These are phyloP conservation scores for Lumbricus terrestris DNA, from an alignment of 2,888 invertebrate genomes.

Conservation along the genomic window DNA sequence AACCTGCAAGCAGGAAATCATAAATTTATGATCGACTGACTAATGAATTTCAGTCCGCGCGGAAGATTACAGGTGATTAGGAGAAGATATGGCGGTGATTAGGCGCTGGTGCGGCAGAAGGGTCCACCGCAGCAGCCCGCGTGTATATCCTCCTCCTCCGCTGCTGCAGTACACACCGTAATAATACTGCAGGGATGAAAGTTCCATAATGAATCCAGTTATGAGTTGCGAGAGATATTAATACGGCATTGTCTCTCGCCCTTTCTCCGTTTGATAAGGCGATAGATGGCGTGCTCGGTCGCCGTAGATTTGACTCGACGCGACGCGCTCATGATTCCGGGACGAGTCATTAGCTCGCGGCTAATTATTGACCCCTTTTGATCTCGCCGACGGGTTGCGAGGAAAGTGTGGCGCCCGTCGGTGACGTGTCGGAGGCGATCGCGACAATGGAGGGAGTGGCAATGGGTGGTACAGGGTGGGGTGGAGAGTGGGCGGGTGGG, in stretches of 20 bases:
- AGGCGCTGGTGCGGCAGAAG: background rate
- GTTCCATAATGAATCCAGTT: background rate
- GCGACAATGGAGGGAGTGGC: background rate
- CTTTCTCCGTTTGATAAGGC: background rate
- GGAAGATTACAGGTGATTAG: background rate
- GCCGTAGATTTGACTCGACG: constrained; percentile 7
- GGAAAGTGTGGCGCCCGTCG: background rate
- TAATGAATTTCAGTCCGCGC: background rate
- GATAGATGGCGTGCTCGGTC: background rate
- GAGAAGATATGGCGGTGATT: background rate
- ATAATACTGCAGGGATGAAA: too few relatives aligned
- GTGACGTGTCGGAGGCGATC: constrained; percentile 6
- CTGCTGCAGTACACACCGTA: too few relatives aligned
- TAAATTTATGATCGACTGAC: background rate
- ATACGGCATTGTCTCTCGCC: background rate
- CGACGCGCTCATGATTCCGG: background rate
- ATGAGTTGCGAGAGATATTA: background rate
- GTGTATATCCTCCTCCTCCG: too few relatives aligned
- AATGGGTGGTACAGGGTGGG: background rate
- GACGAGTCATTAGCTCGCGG: constrained; percentile 4
- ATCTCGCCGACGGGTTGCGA: background rate
- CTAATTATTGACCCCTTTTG: constrained; percentile 17
- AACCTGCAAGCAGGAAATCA: background rate
- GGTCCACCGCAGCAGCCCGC: background rate
- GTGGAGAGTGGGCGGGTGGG: background rate